These are phyloP conservation scores for Conomelus anceps DNA, from an alignment of 2,888 invertebrate species.

Conservation along the genomic window DNA sequence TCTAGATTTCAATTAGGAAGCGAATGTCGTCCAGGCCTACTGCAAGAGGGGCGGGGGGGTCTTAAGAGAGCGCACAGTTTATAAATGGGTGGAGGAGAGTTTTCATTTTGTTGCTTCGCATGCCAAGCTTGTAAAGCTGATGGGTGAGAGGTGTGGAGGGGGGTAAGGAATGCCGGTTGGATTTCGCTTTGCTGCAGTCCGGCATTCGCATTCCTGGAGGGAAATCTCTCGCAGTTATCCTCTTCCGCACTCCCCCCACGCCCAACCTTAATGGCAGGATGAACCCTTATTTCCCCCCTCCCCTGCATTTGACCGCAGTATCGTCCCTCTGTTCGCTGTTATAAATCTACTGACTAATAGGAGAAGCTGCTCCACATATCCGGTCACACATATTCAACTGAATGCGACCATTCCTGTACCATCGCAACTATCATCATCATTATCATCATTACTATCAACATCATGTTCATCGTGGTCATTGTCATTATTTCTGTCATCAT, in stretches of 20 bases:
- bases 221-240: not conserved
- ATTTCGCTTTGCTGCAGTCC: slow-evolving; percentile 8
- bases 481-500: too few species aligned
- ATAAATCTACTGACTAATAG: not conserved
- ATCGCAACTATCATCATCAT: not conserved
- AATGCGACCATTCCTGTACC: not conserved
- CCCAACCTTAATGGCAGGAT: not conserved
- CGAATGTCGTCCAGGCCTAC: not conserved
- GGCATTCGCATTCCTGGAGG: slow-evolving; percentile 9
- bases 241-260: not conserved
- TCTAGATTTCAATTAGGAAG: slow-evolving; percentile 10
- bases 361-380: not conserved
- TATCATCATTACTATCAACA: not conserved
- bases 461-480: too few species aligned
- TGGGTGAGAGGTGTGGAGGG: not conserved
- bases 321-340: not conserved
- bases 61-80: not conserved
- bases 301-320: not conserved
- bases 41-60: not conserved
- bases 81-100: slow-evolving; percentile 7
- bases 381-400: not conserved
- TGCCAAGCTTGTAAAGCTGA: not conserved
- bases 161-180: not conserved
- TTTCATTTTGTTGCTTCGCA: slow-evolving; percentile 16
- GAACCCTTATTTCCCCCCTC: not conserved